Evolutionary conservation across 1,140 invertebrate species (phyloP).

Genomic region (Drosophila serrata): DNA sequence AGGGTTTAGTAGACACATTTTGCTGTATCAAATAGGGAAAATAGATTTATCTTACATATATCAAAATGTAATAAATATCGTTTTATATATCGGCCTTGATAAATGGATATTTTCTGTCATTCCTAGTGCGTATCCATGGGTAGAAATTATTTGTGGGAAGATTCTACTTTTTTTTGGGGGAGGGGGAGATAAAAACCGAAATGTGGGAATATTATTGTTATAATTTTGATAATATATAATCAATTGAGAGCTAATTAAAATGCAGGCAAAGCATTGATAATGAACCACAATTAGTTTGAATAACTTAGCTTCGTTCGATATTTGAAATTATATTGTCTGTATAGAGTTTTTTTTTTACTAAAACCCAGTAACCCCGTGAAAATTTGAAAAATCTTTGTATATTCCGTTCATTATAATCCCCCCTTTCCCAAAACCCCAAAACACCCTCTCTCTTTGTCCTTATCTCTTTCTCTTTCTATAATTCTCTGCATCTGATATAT

Average conservation of each 20-base stretch:
- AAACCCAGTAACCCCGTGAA: neutral
- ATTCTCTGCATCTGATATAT: conserved; percentile 8
- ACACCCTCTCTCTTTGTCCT: conserved; percentile 9
- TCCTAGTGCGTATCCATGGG: neutral
- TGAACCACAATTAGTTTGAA: neutral
- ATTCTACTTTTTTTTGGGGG: neutral
- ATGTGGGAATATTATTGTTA: neutral
- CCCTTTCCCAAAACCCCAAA: neutral
- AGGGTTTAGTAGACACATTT: neutral
- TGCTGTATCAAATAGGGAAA: neutral
- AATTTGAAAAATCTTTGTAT: neutral
- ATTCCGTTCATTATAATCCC: conserved; percentile 2
- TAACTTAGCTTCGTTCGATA: neutral
- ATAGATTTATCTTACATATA: neutral
- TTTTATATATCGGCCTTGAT: neutral
- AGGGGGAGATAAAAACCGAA: neutral
- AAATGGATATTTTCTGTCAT: neutral
- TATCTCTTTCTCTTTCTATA: conserved; percentile 2
- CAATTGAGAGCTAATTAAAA: neutral
- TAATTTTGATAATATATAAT: neutral
- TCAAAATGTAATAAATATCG: neutral
- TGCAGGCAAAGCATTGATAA: too few relatives aligned
- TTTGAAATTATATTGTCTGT: neutral
- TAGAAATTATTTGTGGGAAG: neutral
- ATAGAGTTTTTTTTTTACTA: neutral